phyloP scores from a whole-genome alignment of 2,888 invertebrate species.

The Pegoplata infirma region DNA sequence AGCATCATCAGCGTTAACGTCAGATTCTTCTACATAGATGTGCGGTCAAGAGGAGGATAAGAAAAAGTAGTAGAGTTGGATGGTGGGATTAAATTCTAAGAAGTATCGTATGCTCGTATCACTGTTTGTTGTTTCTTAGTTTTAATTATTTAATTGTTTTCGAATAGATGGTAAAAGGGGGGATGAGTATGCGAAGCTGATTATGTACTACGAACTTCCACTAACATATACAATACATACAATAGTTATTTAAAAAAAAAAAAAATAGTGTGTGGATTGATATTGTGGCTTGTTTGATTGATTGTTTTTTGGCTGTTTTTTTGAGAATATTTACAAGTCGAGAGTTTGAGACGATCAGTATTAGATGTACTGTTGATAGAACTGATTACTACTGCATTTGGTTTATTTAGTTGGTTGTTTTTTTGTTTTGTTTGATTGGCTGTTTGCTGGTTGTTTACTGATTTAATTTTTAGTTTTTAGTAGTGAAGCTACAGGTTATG shows the following conservation, averaged over 20 bases:
- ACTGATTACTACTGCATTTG: conserved; percentile 59
- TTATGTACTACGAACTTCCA: conserved; percentile 69
- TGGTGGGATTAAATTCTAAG: background rate
- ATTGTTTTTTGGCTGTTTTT: conserved; percentile 44
- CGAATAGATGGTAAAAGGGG: conserved; percentile 58
- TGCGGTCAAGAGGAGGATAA: background rate
- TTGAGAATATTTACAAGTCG: conserved; percentile 71
- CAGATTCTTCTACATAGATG: background rate
- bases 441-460: conserved; percentile 55
- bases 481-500: conserved; percentile 61
- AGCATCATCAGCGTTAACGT: background rate
- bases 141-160: background rate
- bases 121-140: background rate
- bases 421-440: conserved; percentile 58
- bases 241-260: too few relatives aligned
- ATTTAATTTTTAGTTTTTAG: conserved; percentile 53
- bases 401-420: conserved; percentile 31
- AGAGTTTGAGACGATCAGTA: conserved; percentile 53
- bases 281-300: conserved; percentile 54
- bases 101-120: background rate
- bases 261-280: conserved; percentile 51
- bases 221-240: conserved; percentile 62
- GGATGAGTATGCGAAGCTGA: conserved; percentile 75
- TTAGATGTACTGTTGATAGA: conserved; percentile 54
- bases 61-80: background rate